phyloP scores from a whole-genome alignment of 2,797 vertebrate genomes.

The Pseudochaenichthys georgianus region DNA sequence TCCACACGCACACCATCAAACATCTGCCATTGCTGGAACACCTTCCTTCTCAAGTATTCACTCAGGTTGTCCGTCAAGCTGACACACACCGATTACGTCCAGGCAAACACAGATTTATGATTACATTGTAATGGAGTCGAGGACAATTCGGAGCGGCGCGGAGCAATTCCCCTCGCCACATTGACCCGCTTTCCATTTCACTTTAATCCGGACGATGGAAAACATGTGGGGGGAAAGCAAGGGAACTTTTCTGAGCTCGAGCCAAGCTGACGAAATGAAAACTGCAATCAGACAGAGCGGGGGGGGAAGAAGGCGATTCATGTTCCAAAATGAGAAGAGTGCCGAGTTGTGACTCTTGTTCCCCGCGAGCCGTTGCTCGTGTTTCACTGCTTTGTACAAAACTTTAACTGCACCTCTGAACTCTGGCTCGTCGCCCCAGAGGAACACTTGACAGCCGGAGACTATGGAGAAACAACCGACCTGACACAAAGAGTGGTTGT shows the following conservation, averaged over 20 bases:
- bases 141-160: conserved; percentile 11
- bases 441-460: background rate
- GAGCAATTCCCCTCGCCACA: conserved; percentile 17
- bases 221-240: conserved; percentile 34
- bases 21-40: background rate
- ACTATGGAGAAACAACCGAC: background rate
- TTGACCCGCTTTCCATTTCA: conserved; percentile 56
- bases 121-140: conserved; percentile 8
- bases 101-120: conserved; percentile 29
- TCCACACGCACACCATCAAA: background rate
- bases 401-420: conserved; percentile 11
- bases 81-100: background rate
- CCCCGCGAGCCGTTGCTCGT: conserved; percentile 43
- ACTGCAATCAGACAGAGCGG: conserved; percentile 38
- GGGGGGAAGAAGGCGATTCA: conserved; percentile 44
- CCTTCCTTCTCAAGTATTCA: background rate
- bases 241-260: conserved; percentile 5
- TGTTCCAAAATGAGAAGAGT: conserved; percentile 39
- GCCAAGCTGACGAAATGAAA: conserved; percentile 53
- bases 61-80: conserved; percentile 9
- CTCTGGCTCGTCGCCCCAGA: background rate
- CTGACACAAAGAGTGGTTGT: background rate
- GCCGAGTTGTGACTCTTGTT: conserved; percentile 31
- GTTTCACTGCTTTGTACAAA: background rate
- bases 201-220: conserved; percentile 52